Evolutionary conservation across 2,113 vertebrate genomes (phyloP).

Genomic region (Noturus placidus): DNA sequence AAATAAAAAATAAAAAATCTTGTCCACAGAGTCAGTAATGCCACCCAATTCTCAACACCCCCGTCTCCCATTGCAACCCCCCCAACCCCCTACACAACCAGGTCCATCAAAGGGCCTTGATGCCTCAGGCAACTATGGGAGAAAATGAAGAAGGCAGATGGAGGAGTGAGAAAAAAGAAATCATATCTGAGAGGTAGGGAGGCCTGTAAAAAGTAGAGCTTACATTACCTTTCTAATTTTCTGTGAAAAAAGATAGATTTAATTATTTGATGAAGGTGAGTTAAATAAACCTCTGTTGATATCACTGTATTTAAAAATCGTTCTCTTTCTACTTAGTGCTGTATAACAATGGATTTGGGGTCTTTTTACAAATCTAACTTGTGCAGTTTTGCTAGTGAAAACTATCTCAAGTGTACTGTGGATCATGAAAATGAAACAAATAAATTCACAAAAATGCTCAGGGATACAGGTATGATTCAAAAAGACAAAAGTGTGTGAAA

Average conservation of each 20-base stretch:
- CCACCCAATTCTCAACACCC: conserved; percentile 3
- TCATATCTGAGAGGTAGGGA: conserved; percentile 69
- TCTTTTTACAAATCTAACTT: background rate
- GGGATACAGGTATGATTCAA: background rate
- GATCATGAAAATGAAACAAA: background rate
- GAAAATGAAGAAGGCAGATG: conserved; percentile 76
- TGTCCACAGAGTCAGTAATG: conserved; percentile 67
- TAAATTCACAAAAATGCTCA: conserved; percentile 10
- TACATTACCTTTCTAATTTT: conserved; percentile 25
- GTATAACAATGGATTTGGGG: background rate
- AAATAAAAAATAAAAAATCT: conserved; percentile 52
- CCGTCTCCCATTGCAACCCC: background rate
- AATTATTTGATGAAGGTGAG: conserved; percentile 41
- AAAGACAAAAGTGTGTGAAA: background rate
- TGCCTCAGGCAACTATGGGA: conserved; percentile 69
- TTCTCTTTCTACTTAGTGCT: background rate
- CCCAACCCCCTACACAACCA: conserved; percentile 61
- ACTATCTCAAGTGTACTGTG: background rate
- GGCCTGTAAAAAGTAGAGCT: conserved; percentile 68
- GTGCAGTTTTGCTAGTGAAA: background rate
- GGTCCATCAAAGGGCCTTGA: conserved; percentile 64
- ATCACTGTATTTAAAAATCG: background rate
- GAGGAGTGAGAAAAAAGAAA: conserved; percentile 57
- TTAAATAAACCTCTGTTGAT: conserved; percentile 20
- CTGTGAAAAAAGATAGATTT: conserved; percentile 17